Evolutionary conservation across 2,888 invertebrate species (phyloP).

Genomic region (Steinernema scapterisci): DNA sequence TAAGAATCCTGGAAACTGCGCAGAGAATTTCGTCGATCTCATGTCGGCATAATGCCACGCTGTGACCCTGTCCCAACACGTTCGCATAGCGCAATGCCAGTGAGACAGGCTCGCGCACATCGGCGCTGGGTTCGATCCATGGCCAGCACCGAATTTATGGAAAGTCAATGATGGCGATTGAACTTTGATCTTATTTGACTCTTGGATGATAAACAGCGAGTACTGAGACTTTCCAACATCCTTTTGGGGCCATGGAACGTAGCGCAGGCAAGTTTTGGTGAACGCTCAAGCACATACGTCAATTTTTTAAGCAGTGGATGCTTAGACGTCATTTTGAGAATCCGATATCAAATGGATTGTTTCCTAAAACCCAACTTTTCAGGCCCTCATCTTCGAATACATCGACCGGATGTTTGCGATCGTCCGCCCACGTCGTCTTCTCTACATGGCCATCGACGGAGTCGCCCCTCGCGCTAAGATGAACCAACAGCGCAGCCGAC

Average conservation of each 20-base stretch:
- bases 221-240: constrained; percentile 12
- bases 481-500: constrained; percentile 96
- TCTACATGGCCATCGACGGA: constrained; percentile 99
- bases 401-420: constrained; percentile 87
- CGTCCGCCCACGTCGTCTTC: constrained; percentile 74
- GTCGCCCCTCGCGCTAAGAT: constrained; percentile 92
- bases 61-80: no score
- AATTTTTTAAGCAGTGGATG: no score
- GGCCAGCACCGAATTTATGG: not conserved
- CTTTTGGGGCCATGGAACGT: no score
- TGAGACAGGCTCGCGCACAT: no score
- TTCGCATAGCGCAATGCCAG: no score
- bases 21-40: no score
- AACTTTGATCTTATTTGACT: constrained; percentile 18
- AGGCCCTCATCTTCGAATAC: constrained; percentile 91
- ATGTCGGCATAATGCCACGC: no score
- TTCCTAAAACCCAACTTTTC: not conserved
- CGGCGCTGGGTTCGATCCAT: no score
- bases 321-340: no score
- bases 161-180: constrained; percentile 2
- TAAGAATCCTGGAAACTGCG: no score
- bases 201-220: constrained; percentile 7
- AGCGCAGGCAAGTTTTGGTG: no score
- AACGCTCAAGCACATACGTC: no score
- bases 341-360: not conserved